Evolutionary conservation across 2,888 invertebrate species (phyloP).

Genomic region (Cyclophora albipunctata): DNA sequence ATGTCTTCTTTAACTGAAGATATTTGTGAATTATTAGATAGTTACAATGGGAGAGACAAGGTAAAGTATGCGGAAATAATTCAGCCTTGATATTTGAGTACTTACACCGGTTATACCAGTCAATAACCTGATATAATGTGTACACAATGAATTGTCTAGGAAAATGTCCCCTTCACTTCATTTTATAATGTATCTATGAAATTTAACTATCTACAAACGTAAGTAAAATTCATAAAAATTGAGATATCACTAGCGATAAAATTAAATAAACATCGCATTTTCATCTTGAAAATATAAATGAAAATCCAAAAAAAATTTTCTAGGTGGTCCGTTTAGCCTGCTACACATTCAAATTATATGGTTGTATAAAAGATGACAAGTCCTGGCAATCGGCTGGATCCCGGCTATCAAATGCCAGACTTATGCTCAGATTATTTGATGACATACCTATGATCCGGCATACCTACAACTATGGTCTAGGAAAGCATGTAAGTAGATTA

Average conservation of each 20-base stretch:
- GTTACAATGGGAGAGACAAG: conserved; percentile 91
- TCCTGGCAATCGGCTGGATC: conserved; percentile 79
- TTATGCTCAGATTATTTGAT: conserved; percentile 87
- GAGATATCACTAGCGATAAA: too few species aligned
- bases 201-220: too few species aligned
- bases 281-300: too few species aligned
- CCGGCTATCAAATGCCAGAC: conserved; percentile 83
- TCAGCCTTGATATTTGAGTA: conserved; percentile 39
- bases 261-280: too few species aligned
- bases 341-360: conserved; percentile 83
- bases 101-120: conserved; percentile 31
- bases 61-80: conserved; percentile 66
- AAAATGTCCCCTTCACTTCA: too few species aligned
- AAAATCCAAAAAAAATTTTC: too few species aligned
- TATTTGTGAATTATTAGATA: conserved; percentile 83
- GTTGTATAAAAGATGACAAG: conserved; percentile 76
- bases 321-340: conserved; percentile 85
- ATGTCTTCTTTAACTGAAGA: conserved; percentile 66
- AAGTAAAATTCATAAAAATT: too few species aligned
- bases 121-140: conserved; percentile 22
- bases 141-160: too few species aligned
- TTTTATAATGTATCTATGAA: too few species aligned
- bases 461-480: conserved; percentile 83
- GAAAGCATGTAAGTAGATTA: conserved; percentile 65
- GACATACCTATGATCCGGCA: conserved; percentile 88